phyloP scores from a whole-genome alignment of 2,113 vertebrate species.

The Triplophysa rosa region DNA sequence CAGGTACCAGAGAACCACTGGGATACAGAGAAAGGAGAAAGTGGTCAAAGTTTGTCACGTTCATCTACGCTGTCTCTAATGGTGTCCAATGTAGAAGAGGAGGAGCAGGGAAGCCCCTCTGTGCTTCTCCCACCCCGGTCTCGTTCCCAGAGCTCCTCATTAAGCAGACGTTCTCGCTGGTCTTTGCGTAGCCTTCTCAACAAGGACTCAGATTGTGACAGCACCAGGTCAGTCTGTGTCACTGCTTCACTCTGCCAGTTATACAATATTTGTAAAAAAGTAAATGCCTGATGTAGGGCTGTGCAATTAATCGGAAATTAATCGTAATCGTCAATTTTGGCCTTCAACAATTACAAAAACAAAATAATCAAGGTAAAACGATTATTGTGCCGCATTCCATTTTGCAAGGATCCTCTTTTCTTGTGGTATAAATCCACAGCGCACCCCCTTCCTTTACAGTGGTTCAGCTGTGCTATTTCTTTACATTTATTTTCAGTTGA shows the following conservation, averaged over 20 bases:
- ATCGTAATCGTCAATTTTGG: too few relatives aligned
- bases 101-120: constrained; percentile 47
- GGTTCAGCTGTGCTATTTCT: too few relatives aligned
- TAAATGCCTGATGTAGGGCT: too few relatives aligned
- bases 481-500: too few relatives aligned
- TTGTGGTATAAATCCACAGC: too few relatives aligned
- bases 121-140: constrained; percentile 64
- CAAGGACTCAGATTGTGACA: constrained; percentile 72
- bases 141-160: constrained; percentile 70
- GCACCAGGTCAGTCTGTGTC: constrained; percentile 74
- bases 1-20: not conserved
- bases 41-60: not conserved
- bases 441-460: too few relatives aligned
- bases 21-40: not conserved
- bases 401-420: too few relatives aligned
- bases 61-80: not conserved
- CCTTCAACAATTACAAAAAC: too few relatives aligned
- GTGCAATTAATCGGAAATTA: too few relatives aligned
- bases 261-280: not conserved
- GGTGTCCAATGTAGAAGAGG: constrained; percentile 46
- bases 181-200: constrained; percentile 74
- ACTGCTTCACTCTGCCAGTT: not conserved
- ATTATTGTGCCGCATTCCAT: too few relatives aligned
- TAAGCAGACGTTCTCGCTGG: constrained; percentile 71
- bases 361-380: too few relatives aligned